These are phyloP conservation scores for Papilio elwesi DNA, from an alignment of 2,888 invertebrate species.

Conservation along the genomic window DNA sequence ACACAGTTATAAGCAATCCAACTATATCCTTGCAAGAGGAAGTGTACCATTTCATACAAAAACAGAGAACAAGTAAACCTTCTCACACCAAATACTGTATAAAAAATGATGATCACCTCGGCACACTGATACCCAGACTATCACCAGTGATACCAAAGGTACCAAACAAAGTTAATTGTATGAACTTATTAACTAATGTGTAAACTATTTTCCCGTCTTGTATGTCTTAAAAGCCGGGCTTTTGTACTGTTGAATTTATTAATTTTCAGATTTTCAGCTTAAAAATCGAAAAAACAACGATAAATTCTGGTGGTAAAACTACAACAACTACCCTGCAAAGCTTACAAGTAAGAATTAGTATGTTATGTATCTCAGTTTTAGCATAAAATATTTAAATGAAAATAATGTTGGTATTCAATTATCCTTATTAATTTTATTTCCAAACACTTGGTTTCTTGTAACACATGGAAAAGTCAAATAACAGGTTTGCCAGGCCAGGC, in stretches of 20 bases:
- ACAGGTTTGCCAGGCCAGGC: too few species aligned
- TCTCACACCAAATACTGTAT: slow-evolving; percentile 41
- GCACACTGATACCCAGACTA: slow-evolving; percentile 85
- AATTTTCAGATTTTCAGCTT: slow-evolving; percentile 87
- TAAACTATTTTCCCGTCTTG: too few species aligned
- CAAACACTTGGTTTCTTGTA: too few species aligned
- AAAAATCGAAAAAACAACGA: slow-evolving; percentile 88
- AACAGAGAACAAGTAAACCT: slow-evolving; percentile 59
- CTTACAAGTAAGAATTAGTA: slow-evolving; percentile 79
- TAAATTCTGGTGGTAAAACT: slow-evolving; percentile 88
- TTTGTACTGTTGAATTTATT: background rate
- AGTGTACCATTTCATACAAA: slow-evolving; percentile 79
- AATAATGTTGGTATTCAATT: too few species aligned
- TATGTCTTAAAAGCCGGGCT: background rate
- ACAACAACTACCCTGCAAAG: slow-evolving; percentile 87
- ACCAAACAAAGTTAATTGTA: slow-evolving; percentile 42
- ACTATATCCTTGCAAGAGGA: slow-evolving; percentile 84
- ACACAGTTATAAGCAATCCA: slow-evolving; percentile 85
- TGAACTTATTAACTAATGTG: background rate
- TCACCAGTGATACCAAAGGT: slow-evolving; percentile 93
- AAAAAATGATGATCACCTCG: slow-evolving; percentile 55
- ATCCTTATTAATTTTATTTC: too few species aligned
- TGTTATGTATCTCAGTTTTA: too few species aligned
- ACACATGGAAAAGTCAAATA: too few species aligned
- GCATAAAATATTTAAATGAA: too few species aligned